Conservation (phyloP, 37 sponge, comb jelly and placozoan species). For the Spongia lamella region DNA sequence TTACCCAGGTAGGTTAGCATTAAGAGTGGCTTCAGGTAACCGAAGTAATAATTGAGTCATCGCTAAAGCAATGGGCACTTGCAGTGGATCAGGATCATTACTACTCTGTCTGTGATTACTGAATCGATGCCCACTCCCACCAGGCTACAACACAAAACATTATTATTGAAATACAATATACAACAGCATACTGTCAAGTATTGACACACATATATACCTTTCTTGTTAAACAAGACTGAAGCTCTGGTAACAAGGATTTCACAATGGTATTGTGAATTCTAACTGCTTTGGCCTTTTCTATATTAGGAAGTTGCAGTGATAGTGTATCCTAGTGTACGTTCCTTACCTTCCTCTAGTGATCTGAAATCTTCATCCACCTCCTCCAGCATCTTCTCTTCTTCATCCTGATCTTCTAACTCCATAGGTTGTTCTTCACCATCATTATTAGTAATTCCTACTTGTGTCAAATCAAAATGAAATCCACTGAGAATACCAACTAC, state of each 20-base stretch:
- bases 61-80: constrained; percentile 84
- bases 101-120: constrained; percentile 7
- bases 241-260: constrained; percentile 48
- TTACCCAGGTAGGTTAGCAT: constrained; percentile 78
- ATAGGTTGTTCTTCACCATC: background rate
- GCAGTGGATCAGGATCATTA: constrained; percentile 50
- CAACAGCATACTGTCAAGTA: no score
- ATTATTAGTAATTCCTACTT: background rate
- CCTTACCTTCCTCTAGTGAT: background rate
- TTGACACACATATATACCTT: constrained; percentile 30
- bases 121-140: constrained; percentile 22
- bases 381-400: constrained; percentile 7
- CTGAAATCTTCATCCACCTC: background rate
- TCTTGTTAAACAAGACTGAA: constrained; percentile 54
- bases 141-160: background rate
- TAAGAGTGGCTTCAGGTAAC: constrained; percentile 63
- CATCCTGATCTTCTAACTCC: constrained; percentile 2
- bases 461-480: constrained; percentile 73
- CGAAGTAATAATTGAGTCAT: constrained; percentile 78
- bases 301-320: no score
- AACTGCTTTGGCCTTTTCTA: constrained; percentile 9
- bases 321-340: no score
- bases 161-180: no score
- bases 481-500: constrained; percentile 70
- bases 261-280: constrained; percentile 56